Evolutionary conservation across 1,140 invertebrate genomes (phyloP), one percentile per base, ranked within the genome.

Genomic region (Bradynema listronoti): DNA sequence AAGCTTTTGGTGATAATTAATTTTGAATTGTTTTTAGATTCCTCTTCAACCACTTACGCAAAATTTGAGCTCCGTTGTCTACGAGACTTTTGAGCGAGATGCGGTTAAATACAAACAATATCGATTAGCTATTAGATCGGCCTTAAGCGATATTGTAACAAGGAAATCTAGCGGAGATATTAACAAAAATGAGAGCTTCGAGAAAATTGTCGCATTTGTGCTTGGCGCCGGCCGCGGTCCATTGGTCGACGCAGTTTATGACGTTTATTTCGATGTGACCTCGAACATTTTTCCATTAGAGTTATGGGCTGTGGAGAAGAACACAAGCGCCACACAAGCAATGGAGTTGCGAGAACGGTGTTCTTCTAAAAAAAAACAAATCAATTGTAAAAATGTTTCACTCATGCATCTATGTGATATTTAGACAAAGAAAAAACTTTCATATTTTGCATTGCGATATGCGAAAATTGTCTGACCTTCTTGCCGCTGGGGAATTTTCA

Each of bases 11-110:
- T n/a, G n/a, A n/a, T n/a, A n/a, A n/a, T n/a, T n/a, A n/a, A n/a
- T n/a, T n/a, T n/a, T n/a, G n/a, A n/a, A n/a, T 24, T 63, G 11
- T 34, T 19, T 68, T 49, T 53, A 75, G 55, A 51, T 42, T 27
- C 73, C 73, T 1, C 56, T 76, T 11, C 75, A 98, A 81, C 95
- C 95, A 6, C 79, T 98, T 1, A 87, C 87, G 80, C 91, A 97
- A 75, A 94, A 98, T 81, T 82, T 99, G 16, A 90, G 96, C 78
- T 89, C 88, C 4, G 85, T 88, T 63, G 93, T 92, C 0, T 99
- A 99, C 79, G 91, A 96, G 82, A 86, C 95, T 5, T 99, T 99
- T 84, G 94, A 99, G 81, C 90, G 90, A 75, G 94, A 99, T 84
- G 89, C 90, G 9, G 82, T 93, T 0, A 99, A 99, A 80, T 99